Conservation (phyloP, 2,797 vertebrate genomes). For the Poecile montanus region DNA sequence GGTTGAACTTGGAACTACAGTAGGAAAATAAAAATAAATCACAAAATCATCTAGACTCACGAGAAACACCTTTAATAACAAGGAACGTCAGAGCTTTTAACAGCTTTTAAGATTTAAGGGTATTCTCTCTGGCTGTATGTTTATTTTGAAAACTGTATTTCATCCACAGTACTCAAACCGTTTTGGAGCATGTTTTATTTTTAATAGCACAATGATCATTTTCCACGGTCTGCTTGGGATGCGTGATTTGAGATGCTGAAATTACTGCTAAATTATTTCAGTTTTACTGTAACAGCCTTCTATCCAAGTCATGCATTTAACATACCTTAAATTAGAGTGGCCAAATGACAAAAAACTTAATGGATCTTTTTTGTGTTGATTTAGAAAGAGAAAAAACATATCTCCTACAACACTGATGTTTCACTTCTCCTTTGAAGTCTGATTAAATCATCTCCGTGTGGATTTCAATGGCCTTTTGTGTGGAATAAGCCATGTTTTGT, state of each 20-base stretch:
- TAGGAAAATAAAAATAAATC: conserved; percentile 26
- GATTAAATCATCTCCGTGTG: background rate
- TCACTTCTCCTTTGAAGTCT: background rate
- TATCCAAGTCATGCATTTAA: background rate
- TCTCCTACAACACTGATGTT: background rate
- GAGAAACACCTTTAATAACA: background rate
- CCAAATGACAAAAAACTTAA: background rate
- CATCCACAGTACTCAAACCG: background rate
- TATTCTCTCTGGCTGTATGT: background rate
- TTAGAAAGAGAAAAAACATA: background rate
- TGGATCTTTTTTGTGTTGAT: background rate
- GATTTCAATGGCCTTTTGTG: background rate
- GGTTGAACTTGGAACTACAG: background rate
- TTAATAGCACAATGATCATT: conserved; percentile 37
- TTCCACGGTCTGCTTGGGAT: background rate
- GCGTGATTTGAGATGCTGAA: background rate
- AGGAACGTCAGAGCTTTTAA: background rate
- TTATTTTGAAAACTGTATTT: conserved; percentile 27
- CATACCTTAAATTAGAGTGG: background rate
- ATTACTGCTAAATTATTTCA: conserved; percentile 5
- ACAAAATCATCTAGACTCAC: background rate
- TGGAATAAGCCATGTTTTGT: background rate
- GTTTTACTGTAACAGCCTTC: background rate
- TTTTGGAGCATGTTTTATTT: conserved; percentile 8
- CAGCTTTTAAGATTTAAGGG: background rate